Evolutionary conservation across 2,888 invertebrate genomes (phyloP).

Genomic region (Heliothis peltigera): DNA sequence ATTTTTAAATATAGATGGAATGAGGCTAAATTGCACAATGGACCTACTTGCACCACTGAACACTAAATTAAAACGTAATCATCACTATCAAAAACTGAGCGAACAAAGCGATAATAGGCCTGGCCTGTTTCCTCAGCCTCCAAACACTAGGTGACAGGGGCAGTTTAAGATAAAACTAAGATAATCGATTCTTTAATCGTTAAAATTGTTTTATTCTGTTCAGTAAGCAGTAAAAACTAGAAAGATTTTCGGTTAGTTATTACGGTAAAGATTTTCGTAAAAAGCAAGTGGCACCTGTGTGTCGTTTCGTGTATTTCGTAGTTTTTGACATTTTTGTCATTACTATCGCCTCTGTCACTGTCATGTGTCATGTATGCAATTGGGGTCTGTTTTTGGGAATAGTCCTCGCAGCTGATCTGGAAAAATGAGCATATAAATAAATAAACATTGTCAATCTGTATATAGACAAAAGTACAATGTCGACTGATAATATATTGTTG

Average conservation of each 20-base stretch:
- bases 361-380: background rate
- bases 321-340: background rate
- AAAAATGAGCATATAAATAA: background rate
- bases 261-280: too few relatives aligned
- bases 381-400: background rate
- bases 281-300: background rate
- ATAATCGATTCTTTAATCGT: too few relatives aligned
- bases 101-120: background rate
- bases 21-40: background rate
- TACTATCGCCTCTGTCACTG: background rate
- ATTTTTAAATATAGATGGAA: background rate
- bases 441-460: background rate
- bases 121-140: too few relatives aligned
- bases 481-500: slow-evolving; percentile 51
- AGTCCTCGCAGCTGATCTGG: background rate
- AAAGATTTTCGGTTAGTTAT: too few relatives aligned
- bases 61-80: too few relatives aligned
- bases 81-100: background rate
- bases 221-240: too few relatives aligned
- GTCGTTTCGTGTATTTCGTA: background rate
- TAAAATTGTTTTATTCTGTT: too few relatives aligned
- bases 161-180: too few relatives aligned
- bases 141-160: too few relatives aligned
- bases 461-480: slow-evolving; percentile 24
- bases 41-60: background rate